Percentiles rank a stretch among this genome's conserved stretches.
Evolutionary conservation across 2,888 invertebrate genomes (phyloP).

Genomic region (Calameuta filiformis): DNA sequence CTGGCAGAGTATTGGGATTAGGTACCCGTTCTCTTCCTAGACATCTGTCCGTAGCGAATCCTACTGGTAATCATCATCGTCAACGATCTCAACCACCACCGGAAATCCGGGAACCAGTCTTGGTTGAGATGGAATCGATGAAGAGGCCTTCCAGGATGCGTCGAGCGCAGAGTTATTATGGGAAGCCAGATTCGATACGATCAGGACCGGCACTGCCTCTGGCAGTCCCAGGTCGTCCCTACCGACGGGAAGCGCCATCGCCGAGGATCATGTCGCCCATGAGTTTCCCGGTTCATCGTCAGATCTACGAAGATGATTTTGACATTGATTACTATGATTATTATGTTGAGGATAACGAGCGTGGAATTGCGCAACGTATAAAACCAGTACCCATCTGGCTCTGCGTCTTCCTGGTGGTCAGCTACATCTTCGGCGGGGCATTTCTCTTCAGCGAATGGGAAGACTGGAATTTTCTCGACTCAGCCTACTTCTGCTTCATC

Average conservation of each 20-base stretch:
- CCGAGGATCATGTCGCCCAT: conserved; percentile 77
- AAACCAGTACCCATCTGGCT: conserved; percentile 90
- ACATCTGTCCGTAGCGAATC: not conserved
- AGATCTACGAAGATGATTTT: conserved; percentile 71
- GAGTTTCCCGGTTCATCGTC: conserved; percentile 74
- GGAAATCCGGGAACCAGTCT: conserved; percentile 16
- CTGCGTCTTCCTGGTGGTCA: conserved; percentile 87
- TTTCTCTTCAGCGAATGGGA: conserved; percentile 89
- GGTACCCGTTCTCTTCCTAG: conserved; percentile 17
- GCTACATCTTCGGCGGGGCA: conserved; percentile 90
- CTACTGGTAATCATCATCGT: not conserved
- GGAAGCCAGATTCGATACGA: not conserved
- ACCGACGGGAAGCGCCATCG: conserved; percentile 60
- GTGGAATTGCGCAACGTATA: conserved; percentile 65
- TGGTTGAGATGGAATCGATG: conserved; percentile 13
- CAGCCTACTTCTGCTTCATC: conserved; percentile 94
- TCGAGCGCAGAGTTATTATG: conserved; percentile 16
- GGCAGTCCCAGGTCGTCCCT: too few relatives aligned
- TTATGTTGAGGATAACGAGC: conserved; percentile 64
- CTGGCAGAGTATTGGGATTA: not conserved
- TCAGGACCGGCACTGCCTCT: too few relatives aligned
- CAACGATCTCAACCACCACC: conserved; percentile 22
- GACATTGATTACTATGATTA: conserved; percentile 71
- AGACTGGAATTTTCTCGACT: conserved; percentile 86
- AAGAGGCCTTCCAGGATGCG: conserved; percentile 13